phyloP scores from a whole-genome alignment of 2,797 vertebrate genomes.

The Tinamus major region DNA sequence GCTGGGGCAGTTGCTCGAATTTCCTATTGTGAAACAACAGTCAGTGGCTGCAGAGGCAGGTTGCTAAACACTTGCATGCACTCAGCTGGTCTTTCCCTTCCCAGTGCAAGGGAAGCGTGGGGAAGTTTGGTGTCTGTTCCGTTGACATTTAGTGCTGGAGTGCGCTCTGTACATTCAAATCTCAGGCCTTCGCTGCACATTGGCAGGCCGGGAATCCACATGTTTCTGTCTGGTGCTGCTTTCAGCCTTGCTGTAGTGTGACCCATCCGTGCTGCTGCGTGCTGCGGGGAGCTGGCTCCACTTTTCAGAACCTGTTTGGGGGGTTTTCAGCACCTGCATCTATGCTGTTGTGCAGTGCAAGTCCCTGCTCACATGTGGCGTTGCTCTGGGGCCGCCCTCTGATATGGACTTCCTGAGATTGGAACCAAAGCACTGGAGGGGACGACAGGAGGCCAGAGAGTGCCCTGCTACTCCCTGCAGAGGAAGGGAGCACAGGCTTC shows the following conservation, averaged over 20 bases:
- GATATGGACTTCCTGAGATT: conserved; percentile 55
- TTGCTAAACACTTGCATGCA: conserved; percentile 52
- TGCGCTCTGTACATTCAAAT: background rate
- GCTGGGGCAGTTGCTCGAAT: conserved; percentile 36
- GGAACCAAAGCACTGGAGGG: background rate
- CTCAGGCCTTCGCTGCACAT: background rate
- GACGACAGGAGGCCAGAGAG: background rate
- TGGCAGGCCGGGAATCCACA: background rate
- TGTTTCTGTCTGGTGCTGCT: background rate
- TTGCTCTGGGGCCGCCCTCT: conserved; percentile 56
- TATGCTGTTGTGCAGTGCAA: conserved; percentile 37
- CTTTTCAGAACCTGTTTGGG: conserved; percentile 33
- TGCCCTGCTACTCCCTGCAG: background rate
- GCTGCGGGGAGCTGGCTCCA: conserved; percentile 43
- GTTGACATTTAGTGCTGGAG: conserved; percentile 61
- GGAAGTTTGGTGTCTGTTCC: conserved; percentile 52
- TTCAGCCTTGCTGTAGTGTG: background rate
- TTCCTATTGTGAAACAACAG: conserved; percentile 68
- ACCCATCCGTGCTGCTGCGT: background rate
- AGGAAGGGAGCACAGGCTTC: conserved; percentile 54
- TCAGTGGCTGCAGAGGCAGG: conserved; percentile 43
- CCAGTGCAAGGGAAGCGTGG: conserved; percentile 43
- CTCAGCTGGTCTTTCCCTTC: conserved; percentile 36
- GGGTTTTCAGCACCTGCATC: conserved; percentile 34
- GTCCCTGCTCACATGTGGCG: conserved; percentile 33